phyloP scores from a whole-genome alignment of 2,797 vertebrate genomes.

The Darevskia nairensis region DNA sequence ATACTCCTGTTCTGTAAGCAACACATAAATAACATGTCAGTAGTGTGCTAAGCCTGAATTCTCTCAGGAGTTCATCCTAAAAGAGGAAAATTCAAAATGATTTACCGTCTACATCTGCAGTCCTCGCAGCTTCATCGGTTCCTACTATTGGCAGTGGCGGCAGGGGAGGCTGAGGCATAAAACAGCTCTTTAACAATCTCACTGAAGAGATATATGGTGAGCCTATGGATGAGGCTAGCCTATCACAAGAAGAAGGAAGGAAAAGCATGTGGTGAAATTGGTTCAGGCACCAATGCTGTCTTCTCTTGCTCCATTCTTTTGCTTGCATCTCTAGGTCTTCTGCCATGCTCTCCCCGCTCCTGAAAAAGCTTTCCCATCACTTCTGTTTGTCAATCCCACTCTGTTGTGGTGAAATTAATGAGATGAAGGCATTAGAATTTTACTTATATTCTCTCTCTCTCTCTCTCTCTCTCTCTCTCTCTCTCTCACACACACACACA shows the following conservation, averaged over 20 bases:
- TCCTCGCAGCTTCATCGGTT: constrained; percentile 52
- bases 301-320: not conserved
- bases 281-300: not conserved
- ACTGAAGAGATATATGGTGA: not conserved
- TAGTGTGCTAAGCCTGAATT: constrained; percentile 61
- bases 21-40: constrained; percentile 65
- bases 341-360: not conserved
- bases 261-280: not conserved
- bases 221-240: rapidly evolving
- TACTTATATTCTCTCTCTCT: no score
- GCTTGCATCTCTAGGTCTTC: not conserved
- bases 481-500: no score
- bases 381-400: not conserved
- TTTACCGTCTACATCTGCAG: constrained; percentile 70
- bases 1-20: constrained; percentile 56
- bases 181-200: not conserved
- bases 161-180: constrained; percentile 46
- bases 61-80: constrained; percentile 69
- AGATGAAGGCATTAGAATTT: not conserved
- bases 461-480: no score
- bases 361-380: not conserved
- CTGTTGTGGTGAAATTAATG: not conserved
- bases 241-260: not conserved
- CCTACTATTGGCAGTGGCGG: constrained; percentile 52
- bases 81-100: constrained; percentile 69